Evolutionary conservation across 2,888 invertebrate species (phyloP).

Genomic region (Lycophotia porphyrea): DNA sequence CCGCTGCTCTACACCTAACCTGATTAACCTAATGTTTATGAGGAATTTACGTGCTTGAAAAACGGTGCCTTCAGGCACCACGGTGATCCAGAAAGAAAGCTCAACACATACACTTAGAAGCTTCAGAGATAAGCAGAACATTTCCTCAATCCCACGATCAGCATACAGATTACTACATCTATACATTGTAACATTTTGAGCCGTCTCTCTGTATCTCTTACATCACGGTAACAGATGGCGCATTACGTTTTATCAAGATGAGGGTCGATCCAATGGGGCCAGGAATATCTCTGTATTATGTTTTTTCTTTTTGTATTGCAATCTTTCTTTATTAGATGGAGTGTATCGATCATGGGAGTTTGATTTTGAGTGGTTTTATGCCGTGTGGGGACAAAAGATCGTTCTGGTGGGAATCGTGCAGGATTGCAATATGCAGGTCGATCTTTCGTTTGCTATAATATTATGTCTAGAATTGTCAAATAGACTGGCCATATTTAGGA

Average conservation of each 20-base stretch:
- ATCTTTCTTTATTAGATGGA: conserved; percentile 50
- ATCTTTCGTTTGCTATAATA: not conserved
- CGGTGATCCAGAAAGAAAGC: conserved; percentile 15
- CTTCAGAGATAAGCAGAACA: conserved; percentile 48
- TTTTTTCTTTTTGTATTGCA: conserved; percentile 53
- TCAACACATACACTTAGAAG: not conserved
- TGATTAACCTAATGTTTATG: not conserved
- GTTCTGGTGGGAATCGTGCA: not conserved
- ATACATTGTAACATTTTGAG: conserved; percentile 39
- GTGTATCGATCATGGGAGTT: conserved; percentile 37
- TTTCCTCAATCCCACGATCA: conserved; percentile 37
- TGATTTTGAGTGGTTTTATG: conserved; percentile 25
- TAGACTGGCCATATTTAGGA: not conserved
- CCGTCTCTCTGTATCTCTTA: conserved; percentile 45
- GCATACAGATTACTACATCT: conserved; percentile 54
- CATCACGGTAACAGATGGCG: conserved; percentile 61
- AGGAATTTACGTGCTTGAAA: not conserved
- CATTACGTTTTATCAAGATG: conserved; percentile 61
- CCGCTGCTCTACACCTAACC: too few species aligned
- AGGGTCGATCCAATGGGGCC: conserved; percentile 56
- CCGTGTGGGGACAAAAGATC: not conserved
- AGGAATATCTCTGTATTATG: conserved; percentile 34
- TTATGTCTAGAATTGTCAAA: too few species aligned
- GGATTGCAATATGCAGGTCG: not conserved
- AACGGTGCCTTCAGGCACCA: not conserved